A percentile compares a stretch with the other conserved stretches of the same genome.
Evolutionary conservation across 2,113 vertebrate species (phyloP).

Genomic region (Sebastes schlegelii): DNA sequence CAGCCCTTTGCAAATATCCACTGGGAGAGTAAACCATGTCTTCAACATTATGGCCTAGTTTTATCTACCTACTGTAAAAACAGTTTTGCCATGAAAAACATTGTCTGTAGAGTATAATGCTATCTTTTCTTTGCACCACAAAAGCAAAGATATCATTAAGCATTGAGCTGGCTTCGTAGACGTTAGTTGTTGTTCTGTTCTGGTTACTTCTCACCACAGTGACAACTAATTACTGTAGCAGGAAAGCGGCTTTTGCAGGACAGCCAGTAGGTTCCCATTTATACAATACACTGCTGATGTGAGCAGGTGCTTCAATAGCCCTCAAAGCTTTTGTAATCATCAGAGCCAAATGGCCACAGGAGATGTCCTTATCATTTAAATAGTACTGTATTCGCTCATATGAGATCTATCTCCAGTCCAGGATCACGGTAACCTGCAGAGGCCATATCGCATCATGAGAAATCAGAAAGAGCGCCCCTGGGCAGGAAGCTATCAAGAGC

Average conservation of each 20-base stretch:
- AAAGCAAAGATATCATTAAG: conserved; percentile 31
- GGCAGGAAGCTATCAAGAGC: conserved; percentile 24
- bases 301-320: conserved; percentile 38
- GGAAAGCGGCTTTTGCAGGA: conserved; percentile 13
- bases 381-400: neutral
- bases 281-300: conserved; percentile 25
- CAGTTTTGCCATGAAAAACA: neutral
- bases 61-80: neutral
- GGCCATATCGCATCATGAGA: conserved; percentile 38
- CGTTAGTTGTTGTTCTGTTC: conserved; percentile 9
- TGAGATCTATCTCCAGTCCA: conserved; percentile 15
- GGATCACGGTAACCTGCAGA: conserved; percentile 9
- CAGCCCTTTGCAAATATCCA: neutral
- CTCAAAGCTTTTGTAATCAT: conserved; percentile 41
- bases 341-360: conserved; percentile 31
- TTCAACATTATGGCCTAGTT: neutral
- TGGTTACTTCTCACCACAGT: conserved; percentile 24
- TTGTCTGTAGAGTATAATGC: neutral
- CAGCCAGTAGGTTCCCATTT: conserved; percentile 12
- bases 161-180: conserved; percentile 13
- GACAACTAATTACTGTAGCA: conserved; percentile 43
- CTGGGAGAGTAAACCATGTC: neutral
- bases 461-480: conserved; percentile 24
- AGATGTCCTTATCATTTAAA: conserved; percentile 36
- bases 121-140: conserved; percentile 22